Conservation (phyloP, 2,797 vertebrate genomes). For the Spizella passerina region DNA sequence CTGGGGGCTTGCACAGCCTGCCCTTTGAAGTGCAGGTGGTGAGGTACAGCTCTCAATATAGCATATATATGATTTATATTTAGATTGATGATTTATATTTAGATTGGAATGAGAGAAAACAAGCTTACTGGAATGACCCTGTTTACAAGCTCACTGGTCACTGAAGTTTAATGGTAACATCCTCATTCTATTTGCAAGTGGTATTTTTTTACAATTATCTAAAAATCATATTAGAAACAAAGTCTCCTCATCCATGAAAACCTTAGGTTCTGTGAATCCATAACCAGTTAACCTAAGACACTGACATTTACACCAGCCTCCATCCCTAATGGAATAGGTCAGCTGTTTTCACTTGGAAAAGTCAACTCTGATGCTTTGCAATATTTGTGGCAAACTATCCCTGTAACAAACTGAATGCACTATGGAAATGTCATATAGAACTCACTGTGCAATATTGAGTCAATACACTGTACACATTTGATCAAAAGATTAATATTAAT, state of each 20-base stretch:
- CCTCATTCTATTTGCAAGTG: neutral
- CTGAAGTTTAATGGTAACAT: neutral
- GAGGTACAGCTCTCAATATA: neutral
- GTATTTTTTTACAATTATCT: neutral
- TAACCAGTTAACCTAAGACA: neutral
- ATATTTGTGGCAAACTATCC: constrained; percentile 41
- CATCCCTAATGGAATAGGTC: neutral
- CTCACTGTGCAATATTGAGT: constrained; percentile 46
- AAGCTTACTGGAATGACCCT: neutral
- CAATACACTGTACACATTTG: constrained; percentile 34
- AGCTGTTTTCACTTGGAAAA: constrained; percentile 25
- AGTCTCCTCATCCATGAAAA: constrained; percentile 22
- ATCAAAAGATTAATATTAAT: neutral
- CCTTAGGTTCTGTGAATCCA: constrained; percentile 2
- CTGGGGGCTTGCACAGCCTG: neutral
- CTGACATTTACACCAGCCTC: neutral
- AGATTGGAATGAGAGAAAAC: neutral
- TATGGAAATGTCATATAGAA: constrained; percentile 3
- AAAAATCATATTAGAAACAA: neutral
- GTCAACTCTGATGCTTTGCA: constrained; percentile 22
- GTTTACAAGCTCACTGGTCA: neutral
- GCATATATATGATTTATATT: neutral
- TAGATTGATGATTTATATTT: neutral
- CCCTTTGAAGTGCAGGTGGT: neutral
- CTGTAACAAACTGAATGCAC: constrained; percentile 26